Percentiles rank a stretch among this genome's conserved stretches.
phyloP scores from a whole-genome alignment of 2,888 invertebrate genomes.

The Plebejus anna region DNA sequence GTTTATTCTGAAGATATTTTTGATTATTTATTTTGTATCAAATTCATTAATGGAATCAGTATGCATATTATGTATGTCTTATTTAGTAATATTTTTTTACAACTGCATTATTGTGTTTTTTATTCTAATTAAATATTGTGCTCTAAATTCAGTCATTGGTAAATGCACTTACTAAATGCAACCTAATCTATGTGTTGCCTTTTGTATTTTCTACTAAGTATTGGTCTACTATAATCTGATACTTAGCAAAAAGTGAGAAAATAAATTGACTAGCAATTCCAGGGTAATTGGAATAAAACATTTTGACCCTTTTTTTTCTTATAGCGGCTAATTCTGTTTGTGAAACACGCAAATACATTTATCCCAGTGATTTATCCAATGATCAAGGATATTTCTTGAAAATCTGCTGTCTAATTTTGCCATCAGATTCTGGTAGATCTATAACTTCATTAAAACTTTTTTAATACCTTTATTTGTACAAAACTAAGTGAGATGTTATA shows the following conservation, averaged over 20 bases:
- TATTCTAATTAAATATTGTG: background rate
- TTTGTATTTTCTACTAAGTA: slow-evolving; percentile 42
- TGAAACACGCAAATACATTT: too few species aligned
- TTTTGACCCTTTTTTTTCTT: too few species aligned
- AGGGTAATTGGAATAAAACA: too few species aligned
- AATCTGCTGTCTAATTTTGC: too few species aligned
- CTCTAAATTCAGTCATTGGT: background rate
- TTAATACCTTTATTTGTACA: slow-evolving; percentile 68
- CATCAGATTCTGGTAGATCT: too few species aligned
- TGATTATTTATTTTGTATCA: slow-evolving; percentile 33
- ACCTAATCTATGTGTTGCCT: slow-evolving; percentile 49
- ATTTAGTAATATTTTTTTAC: background rate
- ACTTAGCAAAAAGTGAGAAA: too few species aligned
- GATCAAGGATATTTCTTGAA: too few species aligned
- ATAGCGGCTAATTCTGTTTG: too few species aligned
- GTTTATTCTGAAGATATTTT: slow-evolving; percentile 36
- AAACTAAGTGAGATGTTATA: slow-evolving; percentile 77
- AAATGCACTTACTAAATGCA: slow-evolving; percentile 54
- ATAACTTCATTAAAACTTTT: slow-evolving; percentile 36
- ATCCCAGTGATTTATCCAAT: too few species aligned
- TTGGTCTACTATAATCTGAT: too few species aligned
- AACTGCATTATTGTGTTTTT: background rate
- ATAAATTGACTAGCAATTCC: too few species aligned
- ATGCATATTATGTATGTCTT: background rate
- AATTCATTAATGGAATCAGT: background rate